Conservation (phyloP, 2,113 vertebrate species). For the Peromyscus maniculatus region DNA sequence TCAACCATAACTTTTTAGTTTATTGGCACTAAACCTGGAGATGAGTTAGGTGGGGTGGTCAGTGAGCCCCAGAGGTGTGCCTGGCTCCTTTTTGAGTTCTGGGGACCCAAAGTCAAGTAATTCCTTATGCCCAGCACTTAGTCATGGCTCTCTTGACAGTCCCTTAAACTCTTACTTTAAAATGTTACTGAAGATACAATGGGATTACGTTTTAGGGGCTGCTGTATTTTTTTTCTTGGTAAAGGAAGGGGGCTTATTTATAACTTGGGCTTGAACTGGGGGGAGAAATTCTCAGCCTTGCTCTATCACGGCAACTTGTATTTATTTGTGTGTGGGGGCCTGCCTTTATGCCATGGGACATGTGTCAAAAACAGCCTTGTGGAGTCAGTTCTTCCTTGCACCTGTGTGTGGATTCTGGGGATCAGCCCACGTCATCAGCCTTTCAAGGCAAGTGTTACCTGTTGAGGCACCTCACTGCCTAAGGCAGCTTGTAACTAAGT, state of each 20-base stretch:
- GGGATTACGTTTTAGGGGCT: too few relatives aligned
- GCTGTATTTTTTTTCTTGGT: background rate
- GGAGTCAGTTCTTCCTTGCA: background rate
- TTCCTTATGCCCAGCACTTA: background rate
- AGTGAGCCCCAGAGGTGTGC: background rate
- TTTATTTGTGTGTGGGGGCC: background rate
- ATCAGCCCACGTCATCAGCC: background rate
- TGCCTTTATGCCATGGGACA: background rate
- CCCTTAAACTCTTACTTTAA: background rate
- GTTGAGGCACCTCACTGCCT: background rate
- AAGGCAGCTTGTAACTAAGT: background rate
- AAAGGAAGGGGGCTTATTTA: too few relatives aligned
- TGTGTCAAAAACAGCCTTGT: background rate
- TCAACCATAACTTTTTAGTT: background rate
- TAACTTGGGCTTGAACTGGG: background rate
- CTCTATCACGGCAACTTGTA: background rate
- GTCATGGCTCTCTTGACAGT: background rate
- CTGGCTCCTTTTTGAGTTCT: background rate
- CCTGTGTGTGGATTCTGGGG: background rate
- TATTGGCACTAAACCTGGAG: background rate
- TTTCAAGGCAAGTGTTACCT: background rate
- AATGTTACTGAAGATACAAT: too few relatives aligned
- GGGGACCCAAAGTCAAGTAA: background rate
- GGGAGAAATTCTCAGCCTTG: background rate
- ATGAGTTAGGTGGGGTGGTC: background rate